Conservation (phyloP, 2,888 invertebrate species). For the Tipula unca region DNA sequence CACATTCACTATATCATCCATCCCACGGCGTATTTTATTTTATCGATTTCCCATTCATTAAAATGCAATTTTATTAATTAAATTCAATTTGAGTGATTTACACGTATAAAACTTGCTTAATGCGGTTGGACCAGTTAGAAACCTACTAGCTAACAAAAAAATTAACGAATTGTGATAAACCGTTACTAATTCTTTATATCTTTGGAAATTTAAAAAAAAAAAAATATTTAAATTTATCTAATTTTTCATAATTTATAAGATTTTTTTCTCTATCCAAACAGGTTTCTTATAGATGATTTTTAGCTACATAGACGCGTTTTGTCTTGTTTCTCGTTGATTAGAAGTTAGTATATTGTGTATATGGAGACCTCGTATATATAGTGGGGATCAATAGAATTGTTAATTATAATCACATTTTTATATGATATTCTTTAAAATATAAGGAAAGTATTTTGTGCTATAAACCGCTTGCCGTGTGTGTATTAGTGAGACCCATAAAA, state of each 20-base stretch:
- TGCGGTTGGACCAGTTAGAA: neutral
- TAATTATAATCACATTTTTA: neutral
- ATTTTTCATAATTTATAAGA: slow-evolving; percentile 2
- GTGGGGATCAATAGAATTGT: neutral
- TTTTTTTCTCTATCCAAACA: neutral
- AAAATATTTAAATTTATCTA: neutral
- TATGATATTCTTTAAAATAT: neutral
- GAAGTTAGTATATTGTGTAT: neutral
- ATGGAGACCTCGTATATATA: neutral
- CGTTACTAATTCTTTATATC: neutral
- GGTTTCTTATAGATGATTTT: neutral
- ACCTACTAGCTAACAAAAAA: neutral
- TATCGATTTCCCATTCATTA: neutral
- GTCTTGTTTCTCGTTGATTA: neutral
- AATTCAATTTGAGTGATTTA: neutral
- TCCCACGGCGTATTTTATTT: neutral
- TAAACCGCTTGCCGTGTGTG: neutral
- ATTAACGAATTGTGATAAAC: neutral
- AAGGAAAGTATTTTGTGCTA: neutral
- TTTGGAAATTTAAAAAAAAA: neutral
- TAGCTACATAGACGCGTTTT: neutral
- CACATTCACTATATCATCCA: neutral
- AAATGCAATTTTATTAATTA: neutral
- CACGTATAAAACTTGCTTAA: neutral
- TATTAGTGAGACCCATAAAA: too few relatives aligned